Conservation (phyloP, 2,113 vertebrate species). For the Acrocephalus arundinaceus region DNA sequence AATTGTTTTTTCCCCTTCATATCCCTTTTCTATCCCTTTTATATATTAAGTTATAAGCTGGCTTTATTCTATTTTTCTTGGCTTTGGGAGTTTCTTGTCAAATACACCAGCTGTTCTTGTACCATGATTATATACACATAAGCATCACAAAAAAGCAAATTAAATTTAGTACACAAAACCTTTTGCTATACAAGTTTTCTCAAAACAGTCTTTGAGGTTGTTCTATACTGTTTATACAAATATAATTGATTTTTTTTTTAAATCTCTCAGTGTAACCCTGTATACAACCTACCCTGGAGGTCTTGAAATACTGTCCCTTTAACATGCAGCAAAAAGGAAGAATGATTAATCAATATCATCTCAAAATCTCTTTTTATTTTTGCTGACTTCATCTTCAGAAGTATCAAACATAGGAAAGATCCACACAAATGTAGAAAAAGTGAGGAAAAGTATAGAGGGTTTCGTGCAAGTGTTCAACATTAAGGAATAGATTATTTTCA, state of each 20-base stretch:
- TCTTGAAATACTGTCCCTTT: neutral
- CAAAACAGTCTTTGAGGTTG: neutral
- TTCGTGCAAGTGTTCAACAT: neutral
- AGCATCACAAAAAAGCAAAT: neutral
- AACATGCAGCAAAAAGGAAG: neutral
- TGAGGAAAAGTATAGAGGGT: neutral
- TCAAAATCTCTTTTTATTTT: neutral
- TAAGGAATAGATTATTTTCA: neutral
- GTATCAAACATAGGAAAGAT: neutral
- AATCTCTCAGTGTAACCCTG: neutral
- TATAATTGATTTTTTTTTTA: neutral
- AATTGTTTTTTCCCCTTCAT: neutral
- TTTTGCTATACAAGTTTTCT: neutral
- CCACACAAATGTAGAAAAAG: neutral
- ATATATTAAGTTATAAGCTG: neutral
- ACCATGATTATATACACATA: neutral
- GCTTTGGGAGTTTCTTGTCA: neutral
- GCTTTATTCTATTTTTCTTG: neutral
- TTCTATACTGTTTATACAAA: neutral
- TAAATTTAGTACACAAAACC: neutral
- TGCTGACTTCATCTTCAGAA: neutral
- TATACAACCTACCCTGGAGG: neutral
- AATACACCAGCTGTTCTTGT: neutral
- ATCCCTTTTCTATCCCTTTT: neutral
- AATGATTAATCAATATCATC: neutral